These are phyloP conservation scores for Dermolepida albohirtum DNA, from an alignment of 2,888 invertebrate species.

Conservation along the genomic window DNA sequence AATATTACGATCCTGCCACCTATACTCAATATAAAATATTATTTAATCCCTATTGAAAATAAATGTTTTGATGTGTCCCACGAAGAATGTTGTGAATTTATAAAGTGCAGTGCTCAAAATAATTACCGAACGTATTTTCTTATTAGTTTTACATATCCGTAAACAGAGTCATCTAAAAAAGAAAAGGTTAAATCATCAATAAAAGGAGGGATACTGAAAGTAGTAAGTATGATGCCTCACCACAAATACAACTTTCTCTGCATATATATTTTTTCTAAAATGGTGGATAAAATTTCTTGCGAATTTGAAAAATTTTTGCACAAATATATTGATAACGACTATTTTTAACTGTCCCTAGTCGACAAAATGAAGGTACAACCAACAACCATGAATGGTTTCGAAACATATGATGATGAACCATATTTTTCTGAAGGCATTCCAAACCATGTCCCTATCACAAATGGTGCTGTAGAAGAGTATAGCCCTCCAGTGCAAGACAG, in stretches of 20 bases:
- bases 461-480: slow-evolving; percentile 61
- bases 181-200: too few relatives aligned
- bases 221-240: slow-evolving; percentile 12
- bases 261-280: slow-evolving; percentile 36
- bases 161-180: background rate
- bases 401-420: slow-evolving; percentile 50
- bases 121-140: slow-evolving; percentile 9
- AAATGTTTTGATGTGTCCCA: slow-evolving; percentile 37
- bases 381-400: slow-evolving; percentile 49
- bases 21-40: slow-evolving; percentile 30
- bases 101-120: slow-evolving; percentile 12
- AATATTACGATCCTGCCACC: slow-evolving; percentile 25
- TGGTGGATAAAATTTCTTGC: slow-evolving; percentile 40
- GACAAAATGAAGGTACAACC: slow-evolving; percentile 50
- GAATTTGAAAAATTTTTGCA: slow-evolving; percentile 8
- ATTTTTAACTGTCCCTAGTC: background rate
- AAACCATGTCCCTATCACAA: slow-evolving; percentile 54
- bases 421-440: slow-evolving; percentile 45
- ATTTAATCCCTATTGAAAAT: slow-evolving; percentile 37
- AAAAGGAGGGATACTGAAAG: slow-evolving; percentile 16
- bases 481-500: slow-evolving; percentile 68
- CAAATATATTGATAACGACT: background rate
- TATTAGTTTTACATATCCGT: background rate
- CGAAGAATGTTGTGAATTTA: slow-evolving; percentile 6
- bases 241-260: slow-evolving; percentile 37